Evolutionary conservation across 2,797 vertebrate species (phyloP), one percentile per base, ranked within the genome.

Genomic region (Coracias cyanogaster): DNA sequence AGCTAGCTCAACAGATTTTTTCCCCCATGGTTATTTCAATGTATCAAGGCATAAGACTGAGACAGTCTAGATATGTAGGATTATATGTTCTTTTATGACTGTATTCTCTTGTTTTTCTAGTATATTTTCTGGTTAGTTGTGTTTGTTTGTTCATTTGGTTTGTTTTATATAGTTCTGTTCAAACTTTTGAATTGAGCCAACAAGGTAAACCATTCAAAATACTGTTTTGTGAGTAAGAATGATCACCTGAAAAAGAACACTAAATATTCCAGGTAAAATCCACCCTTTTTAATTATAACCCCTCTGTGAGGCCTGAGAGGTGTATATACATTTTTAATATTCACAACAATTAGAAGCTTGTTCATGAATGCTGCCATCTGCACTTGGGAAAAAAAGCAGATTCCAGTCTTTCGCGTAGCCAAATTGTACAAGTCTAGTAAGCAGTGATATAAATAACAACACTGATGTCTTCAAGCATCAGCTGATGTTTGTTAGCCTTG

Each of bases 341-440:
- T 80, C 61, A 51, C 19, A 39, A 55, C 25, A 86, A 65, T 4
- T 2, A 74, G 49, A 57, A 66, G 64, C 55, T 76, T 89, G 52
- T 71, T 95, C 31, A 82, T 89, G 86, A 95, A 95, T 92, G 31
- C 67, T 88, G 28, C 21, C 90, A 35, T 70, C 74, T 21, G n/a
- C 72, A 65, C 79, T 77, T 35, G 55, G 21, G 35, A 61, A 95
- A 94, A 87, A 88, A 82, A 89, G 35, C n/a, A 89, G 29, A 89
- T 96, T 96, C 93, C 39, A 76, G 65, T 94, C 77, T 96, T 91
- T 78, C 82, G n/a, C 6, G 4, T 96, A 96, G 95, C 81, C 60
- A 94, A 96, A 95, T 96, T 87, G 90, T 92, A 95, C 62, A 91
- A 66, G 29, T 76, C 81, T 89, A 83, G 85, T 91, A 58, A 94